These are phyloP conservation scores for Hypomecis atomaria DNA, from an alignment of 2,888 invertebrate species.

Conservation along the genomic window DNA sequence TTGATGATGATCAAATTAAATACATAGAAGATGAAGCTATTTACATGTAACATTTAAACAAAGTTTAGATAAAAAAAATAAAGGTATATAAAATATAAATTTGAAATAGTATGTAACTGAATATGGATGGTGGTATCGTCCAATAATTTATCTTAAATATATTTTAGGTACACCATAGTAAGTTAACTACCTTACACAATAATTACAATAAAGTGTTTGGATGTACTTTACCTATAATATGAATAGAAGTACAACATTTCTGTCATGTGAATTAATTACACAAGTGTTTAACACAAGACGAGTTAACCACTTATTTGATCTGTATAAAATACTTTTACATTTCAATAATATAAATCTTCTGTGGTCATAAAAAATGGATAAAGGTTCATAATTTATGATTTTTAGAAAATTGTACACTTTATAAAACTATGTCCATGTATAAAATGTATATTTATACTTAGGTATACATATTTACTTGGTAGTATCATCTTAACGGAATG, in stretches of 20 bases:
- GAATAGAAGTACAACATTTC: not conserved
- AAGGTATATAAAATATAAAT: not conserved
- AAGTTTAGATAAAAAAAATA: too few relatives aligned
- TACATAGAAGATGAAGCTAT: slow-evolving; percentile 18
- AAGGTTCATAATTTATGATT: not conserved
- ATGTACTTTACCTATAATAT: slow-evolving; percentile 5
- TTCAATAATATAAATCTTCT: slow-evolving; percentile 16
- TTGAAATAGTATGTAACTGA: not conserved
- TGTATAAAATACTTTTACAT: slow-evolving; percentile 3
- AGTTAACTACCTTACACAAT: not conserved
- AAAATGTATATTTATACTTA: slow-evolving; percentile 18
- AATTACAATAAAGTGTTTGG: not conserved
- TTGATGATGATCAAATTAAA: slow-evolving; percentile 2
- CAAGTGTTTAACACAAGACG: not conserved
- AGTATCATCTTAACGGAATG: slow-evolving; percentile 53
- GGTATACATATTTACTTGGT: slow-evolving; percentile 29
- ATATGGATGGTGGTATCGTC: not conserved
- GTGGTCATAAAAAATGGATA: not conserved
- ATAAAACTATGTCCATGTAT: slow-evolving; percentile 11
- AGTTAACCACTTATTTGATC: slow-evolving; percentile 1
- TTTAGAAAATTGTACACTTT: not conserved
- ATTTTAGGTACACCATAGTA: not conserved
- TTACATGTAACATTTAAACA: slow-evolving; percentile 2
- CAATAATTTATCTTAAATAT: slow-evolving; percentile 1
- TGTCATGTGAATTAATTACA: not conserved